These are phyloP conservation scores for Discoglossus pictus DNA, from an alignment of 2,797 vertebrate species.

Conservation along the genomic window DNA sequence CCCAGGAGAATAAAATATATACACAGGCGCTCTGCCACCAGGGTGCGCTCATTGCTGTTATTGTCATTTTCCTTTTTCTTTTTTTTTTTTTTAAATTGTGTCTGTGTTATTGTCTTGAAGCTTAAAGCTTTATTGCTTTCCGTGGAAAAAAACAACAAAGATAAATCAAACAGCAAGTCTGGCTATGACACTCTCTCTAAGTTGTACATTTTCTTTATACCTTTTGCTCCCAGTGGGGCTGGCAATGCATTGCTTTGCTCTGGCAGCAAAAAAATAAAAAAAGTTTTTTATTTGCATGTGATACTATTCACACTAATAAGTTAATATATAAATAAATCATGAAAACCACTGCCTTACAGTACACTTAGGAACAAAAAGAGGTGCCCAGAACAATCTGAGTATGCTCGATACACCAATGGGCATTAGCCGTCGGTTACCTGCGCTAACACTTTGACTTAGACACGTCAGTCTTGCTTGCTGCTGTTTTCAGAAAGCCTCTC, in stretches of 20 bases:
- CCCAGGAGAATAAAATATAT: constrained; percentile 15
- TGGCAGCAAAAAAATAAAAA: constrained; percentile 13
- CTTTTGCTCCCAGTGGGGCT: constrained; percentile 8
- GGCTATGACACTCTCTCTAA: constrained; percentile 64
- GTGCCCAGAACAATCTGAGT: constrained; percentile 72
- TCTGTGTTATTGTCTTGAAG: constrained; percentile 61
- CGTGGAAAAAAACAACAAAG: constrained; percentile 55
- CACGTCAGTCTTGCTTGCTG: constrained; percentile 82
- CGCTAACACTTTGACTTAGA: constrained; percentile 83
- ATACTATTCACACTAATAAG: constrained; percentile 60
- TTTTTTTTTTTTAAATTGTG: constrained; percentile 56
- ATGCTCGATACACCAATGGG: constrained; percentile 74
- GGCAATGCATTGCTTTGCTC: background rate
- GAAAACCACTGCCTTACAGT: constrained; percentile 83
- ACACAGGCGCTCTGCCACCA: constrained; percentile 32
- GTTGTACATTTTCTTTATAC: constrained; percentile 73
- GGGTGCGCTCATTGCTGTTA: constrained; percentile 63
- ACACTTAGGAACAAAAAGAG: constrained; percentile 67
- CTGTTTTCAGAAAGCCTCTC: constrained; percentile 69
- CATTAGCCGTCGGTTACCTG: constrained; percentile 86
- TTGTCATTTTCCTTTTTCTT: constrained; percentile 41
- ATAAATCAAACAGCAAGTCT: constrained; percentile 15
- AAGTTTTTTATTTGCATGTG: constrained; percentile 67
- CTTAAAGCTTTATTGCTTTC: constrained; percentile 64
- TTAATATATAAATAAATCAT: constrained; percentile 62